Conservation (phyloP, 1,140 invertebrate species). For the Campoletis sonorensis region DNA sequence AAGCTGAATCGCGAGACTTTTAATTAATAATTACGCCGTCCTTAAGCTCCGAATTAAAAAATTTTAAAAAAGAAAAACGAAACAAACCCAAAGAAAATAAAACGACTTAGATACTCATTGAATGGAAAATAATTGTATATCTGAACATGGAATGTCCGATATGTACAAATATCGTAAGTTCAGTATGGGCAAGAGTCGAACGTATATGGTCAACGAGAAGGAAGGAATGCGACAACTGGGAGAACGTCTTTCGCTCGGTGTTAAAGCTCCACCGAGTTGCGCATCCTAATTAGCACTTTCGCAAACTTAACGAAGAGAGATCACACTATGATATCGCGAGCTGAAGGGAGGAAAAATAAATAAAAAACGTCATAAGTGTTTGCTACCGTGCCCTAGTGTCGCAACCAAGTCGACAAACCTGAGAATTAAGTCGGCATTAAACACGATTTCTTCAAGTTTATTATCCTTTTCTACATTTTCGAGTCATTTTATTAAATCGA, state of each 20-base stretch:
- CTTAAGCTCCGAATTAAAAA: no score
- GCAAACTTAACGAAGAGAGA: conserved; percentile 41
- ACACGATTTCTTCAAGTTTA: no score
- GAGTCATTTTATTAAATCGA: no score
- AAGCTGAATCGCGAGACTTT: no score
- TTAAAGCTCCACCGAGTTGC: conserved; percentile 32
- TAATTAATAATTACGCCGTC: no score
- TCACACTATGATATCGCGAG: conserved; percentile 28
- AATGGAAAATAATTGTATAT: not conserved
- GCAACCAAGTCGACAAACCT: no score
- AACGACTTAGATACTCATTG: not conserved
- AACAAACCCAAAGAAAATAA: no score
- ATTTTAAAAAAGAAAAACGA: no score
- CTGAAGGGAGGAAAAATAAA: not conserved
- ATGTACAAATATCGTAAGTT: not conserved
- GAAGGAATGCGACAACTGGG: conserved; percentile 34
- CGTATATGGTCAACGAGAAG: conserved; percentile 35
- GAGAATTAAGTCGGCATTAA: no score
- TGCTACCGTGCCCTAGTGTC: not conserved
- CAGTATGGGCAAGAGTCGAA: conserved; percentile 17
- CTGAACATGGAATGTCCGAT: not conserved
- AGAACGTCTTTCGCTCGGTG: conserved; percentile 29
- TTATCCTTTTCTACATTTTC: no score
- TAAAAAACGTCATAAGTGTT: conserved; percentile 25
- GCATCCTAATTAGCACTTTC: conserved; percentile 42